These are phyloP conservation scores for Augochlora pura DNA, from an alignment of 1,140 invertebrate species.

Conservation along the genomic window DNA sequence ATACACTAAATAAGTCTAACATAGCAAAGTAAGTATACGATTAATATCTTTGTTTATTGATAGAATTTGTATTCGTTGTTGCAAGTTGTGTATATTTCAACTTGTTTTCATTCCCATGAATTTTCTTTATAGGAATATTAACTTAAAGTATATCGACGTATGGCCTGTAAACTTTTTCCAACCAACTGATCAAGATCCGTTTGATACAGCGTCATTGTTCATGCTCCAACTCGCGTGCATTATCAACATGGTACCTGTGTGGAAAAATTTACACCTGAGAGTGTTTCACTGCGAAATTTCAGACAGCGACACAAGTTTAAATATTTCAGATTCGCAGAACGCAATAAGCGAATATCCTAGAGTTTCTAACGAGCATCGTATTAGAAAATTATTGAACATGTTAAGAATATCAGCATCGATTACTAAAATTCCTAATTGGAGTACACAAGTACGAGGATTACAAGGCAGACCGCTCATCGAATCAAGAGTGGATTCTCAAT, in stretches of 20 bases:
- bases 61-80: background rate
- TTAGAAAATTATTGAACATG: conserved; percentile 83
- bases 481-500: conserved; percentile 66
- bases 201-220: conserved; percentile 94
- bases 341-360: conserved; percentile 69
- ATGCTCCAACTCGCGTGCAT: conserved; percentile 98
- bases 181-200: conserved; percentile 88
- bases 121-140: conserved; percentile 78
- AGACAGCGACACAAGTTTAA: conserved; percentile 71
- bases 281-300: conserved; percentile 89
- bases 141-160: conserved; percentile 94
- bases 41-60: conserved; percentile 9
- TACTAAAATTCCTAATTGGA: conserved; percentile 80
- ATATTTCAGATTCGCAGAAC: conserved; percentile 69
- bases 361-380: conserved; percentile 79
- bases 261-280: conserved; percentile 90
- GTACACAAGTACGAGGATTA: conserved; percentile 64
- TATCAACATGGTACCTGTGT: conserved; percentile 94
- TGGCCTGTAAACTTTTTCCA: conserved; percentile 96
- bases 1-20: conserved; percentile 88
- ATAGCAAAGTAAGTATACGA: conserved; percentile 83
- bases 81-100: background rate
- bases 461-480: conserved; percentile 70
- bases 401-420: conserved; percentile 85
- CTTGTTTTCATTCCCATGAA: background rate